These are phyloP conservation scores for Tanytarsus gracilentus DNA, from an alignment of 2,888 invertebrate genomes.

Conservation along the genomic window DNA sequence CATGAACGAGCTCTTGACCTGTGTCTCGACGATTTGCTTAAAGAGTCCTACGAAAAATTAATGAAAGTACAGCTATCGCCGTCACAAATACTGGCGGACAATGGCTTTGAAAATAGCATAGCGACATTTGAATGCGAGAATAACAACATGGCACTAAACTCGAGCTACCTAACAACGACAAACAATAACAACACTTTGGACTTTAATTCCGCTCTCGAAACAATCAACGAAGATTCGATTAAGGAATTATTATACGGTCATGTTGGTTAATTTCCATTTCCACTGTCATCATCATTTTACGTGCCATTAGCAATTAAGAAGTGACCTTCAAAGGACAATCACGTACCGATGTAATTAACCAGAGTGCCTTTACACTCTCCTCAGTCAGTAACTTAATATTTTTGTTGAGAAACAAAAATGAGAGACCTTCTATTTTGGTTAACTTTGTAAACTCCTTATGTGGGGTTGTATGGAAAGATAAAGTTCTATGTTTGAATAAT, in stretches of 20 bases:
- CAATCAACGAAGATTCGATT: conserved; percentile 25
- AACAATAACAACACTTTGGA: conserved; percentile 13
- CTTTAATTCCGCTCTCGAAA: conserved; percentile 13
- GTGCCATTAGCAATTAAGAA: no score
- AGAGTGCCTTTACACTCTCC: neutral
- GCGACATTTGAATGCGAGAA: no score
- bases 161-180: neutral
- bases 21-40: conserved; percentile 25
- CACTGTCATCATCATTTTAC: neutral
- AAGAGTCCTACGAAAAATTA: conserved; percentile 27
- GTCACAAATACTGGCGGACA: neutral
- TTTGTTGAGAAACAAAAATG: no score
- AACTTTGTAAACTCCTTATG: no score
- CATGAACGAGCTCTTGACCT: neutral
- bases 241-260: conserved; percentile 20
- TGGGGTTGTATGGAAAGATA: no score
- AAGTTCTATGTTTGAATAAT: no score
- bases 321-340: no score
- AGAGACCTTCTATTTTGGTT: no score
- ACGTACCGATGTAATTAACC: neutral
- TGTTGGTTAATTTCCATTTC: neutral
- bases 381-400: no score
- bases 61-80: conserved; percentile 1
- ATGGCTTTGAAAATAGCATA: neutral
- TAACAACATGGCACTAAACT: neutral